Conservation (phyloP, 2,888 invertebrate species). For the Rhyacophila evoluta region DNA sequence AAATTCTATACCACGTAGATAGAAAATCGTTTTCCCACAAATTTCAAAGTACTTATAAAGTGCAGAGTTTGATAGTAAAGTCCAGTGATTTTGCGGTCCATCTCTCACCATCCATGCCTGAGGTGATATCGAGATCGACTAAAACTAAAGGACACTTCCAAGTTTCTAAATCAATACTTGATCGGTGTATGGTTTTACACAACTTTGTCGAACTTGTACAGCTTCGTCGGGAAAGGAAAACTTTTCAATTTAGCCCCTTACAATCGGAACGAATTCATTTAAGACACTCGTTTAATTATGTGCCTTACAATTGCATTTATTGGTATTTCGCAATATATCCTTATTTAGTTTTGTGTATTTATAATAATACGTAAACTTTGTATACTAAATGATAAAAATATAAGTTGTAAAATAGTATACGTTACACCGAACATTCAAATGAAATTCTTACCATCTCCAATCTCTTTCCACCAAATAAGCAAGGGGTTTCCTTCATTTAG, state of each 20-base stretch:
- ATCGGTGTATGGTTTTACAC: not conserved
- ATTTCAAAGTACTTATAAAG: not conserved
- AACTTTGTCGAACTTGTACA: not conserved
- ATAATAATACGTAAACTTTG: no score
- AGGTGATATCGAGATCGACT: not conserved
- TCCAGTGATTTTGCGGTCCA: constrained; percentile 12
- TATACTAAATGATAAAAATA: no score
- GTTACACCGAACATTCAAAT: no score
- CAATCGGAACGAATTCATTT: constrained; percentile 1
- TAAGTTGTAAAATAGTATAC: no score
- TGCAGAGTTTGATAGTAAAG: not conserved
- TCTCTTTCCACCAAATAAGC: no score
- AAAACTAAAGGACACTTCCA: constrained; percentile 8
- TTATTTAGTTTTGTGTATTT: no score
- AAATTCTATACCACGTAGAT: not conserved
- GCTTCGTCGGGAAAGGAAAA: not conserved
- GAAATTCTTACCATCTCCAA: no score
- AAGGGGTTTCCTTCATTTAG: no score
- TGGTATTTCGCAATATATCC: no score
- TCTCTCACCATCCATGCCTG: not conserved
- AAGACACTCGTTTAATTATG: no score
- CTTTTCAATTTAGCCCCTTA: not conserved
- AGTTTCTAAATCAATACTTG: not conserved
- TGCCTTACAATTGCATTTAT: no score
- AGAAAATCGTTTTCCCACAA: not conserved